phyloP scores from a whole-genome alignment of 2,113 vertebrate species.

The Oreochromis spilurus region DNA sequence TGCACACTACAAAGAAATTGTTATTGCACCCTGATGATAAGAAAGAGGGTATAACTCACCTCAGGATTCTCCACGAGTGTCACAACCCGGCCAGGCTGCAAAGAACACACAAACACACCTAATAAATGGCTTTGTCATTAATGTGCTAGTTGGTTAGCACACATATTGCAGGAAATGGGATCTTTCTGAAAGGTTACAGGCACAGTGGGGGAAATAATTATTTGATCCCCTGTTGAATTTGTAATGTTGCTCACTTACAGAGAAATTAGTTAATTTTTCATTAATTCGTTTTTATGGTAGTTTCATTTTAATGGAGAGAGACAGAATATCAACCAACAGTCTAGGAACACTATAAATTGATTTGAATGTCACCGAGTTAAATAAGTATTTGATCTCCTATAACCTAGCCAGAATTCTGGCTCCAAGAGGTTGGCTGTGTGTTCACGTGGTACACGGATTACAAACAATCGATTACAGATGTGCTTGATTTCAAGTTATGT shows the following conservation, averaged over 20 bases:
- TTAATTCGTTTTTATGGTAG: accelerated
- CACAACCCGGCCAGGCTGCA: slow-evolving; percentile 95
- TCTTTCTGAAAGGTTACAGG: not conserved
- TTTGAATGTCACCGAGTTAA: not conserved
- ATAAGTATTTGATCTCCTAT: not conserved
- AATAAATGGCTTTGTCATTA: not conserved
- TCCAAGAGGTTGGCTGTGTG: not conserved
- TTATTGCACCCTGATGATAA: not conserved
- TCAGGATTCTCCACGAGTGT: slow-evolving; percentile 92
- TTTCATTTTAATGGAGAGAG: not conserved
- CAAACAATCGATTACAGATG: not conserved
- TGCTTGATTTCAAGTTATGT: not conserved
- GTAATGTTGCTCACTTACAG: not conserved
- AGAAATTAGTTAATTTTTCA: not conserved
- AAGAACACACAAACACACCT: not conserved
- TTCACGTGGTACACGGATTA: not conserved
- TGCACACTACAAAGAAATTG: not conserved
- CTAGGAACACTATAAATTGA: not conserved
- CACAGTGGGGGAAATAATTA: not conserved
- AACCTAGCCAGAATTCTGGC: not conserved
- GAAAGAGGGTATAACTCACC: slow-evolving; percentile 67
- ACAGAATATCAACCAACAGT: not conserved
- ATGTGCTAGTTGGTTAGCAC: not conserved
- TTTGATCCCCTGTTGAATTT: not conserved
- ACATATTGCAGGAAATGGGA: not conserved